phyloP scores from a whole-genome alignment of 2,888 invertebrate species.

The Bellardia bayeri region DNA sequence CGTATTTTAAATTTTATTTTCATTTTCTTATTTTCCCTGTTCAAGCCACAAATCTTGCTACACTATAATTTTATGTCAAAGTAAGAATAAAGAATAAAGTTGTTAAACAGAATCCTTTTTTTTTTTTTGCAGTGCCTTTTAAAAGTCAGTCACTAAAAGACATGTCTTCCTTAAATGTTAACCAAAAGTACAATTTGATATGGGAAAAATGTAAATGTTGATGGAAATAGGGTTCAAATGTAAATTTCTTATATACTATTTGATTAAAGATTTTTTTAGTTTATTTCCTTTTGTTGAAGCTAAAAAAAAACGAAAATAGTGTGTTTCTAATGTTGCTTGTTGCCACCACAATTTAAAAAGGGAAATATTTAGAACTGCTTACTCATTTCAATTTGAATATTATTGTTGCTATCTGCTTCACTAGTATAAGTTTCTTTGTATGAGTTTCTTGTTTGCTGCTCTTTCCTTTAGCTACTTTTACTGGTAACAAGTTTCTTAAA shows the following conservation, averaged over 20 bases:
- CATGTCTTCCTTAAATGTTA: too few species aligned
- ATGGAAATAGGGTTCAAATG: conserved; percentile 5
- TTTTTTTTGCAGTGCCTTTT: too few species aligned
- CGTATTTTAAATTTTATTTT: too few species aligned
- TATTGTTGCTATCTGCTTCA: neutral
- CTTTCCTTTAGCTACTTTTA: neutral
- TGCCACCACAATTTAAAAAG: neutral
- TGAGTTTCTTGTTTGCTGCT: neutral
- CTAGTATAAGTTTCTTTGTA: neutral
- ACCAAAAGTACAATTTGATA: too few species aligned
- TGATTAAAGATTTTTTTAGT: neutral
- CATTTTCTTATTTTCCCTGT: too few species aligned
- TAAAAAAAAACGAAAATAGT: neutral
- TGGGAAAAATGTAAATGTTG: neutral
- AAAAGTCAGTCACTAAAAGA: too few species aligned
- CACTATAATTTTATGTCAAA: too few species aligned
- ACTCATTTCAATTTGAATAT: neutral
- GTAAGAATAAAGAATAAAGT: too few species aligned
- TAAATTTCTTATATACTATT: conserved; percentile 11
- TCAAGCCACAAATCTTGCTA: too few species aligned
- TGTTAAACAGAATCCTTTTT: too few species aligned
- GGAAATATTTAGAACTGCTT: neutral
- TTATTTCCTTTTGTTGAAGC: neutral
- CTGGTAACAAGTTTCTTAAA: neutral
- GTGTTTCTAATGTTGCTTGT: neutral